phyloP scores from a whole-genome alignment of 2,113 vertebrate species.

The Myiagra hebetior region DNA sequence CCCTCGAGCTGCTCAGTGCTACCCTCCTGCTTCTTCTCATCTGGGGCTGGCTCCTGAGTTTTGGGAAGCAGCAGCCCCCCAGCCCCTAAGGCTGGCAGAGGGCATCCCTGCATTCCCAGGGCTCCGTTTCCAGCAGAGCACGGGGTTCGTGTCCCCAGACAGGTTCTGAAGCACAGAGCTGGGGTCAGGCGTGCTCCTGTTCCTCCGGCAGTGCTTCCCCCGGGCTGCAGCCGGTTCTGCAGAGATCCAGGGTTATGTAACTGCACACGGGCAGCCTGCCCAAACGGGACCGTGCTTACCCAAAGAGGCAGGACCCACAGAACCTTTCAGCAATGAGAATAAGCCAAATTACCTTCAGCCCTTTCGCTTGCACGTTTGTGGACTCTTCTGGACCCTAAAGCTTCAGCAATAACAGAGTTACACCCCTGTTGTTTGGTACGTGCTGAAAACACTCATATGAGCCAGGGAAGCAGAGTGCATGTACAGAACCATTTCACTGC shows the following conservation, averaged over 20 bases:
- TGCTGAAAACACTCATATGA: background rate
- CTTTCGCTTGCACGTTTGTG: background rate
- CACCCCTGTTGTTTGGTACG: rapidly evolving
- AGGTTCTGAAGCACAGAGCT: background rate
- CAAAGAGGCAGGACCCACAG: background rate
- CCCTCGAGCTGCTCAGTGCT: background rate
- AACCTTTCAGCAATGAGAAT: background rate
- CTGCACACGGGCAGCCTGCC: background rate
- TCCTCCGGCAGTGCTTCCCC: background rate
- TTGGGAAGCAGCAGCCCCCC: background rate
- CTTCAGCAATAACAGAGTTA: background rate
- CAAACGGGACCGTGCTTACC: background rate
- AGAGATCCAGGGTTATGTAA: background rate
- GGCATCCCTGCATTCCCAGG: background rate
- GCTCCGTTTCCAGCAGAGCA: background rate
- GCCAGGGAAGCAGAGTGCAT: background rate
- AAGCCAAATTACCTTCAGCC: background rate
- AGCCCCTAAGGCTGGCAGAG: background rate
- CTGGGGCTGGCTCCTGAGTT: background rate
- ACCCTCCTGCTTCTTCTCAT: background rate
- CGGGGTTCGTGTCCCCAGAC: background rate
- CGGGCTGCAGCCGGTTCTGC: background rate
- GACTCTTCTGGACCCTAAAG: background rate
- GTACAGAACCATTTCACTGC: background rate
- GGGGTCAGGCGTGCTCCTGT: background rate